A percentile compares a stretch with the other conserved stretches of the same genome.
Conservation (phyloP, 2,888 invertebrate genomes). For the Tortrix viridana region DNA sequence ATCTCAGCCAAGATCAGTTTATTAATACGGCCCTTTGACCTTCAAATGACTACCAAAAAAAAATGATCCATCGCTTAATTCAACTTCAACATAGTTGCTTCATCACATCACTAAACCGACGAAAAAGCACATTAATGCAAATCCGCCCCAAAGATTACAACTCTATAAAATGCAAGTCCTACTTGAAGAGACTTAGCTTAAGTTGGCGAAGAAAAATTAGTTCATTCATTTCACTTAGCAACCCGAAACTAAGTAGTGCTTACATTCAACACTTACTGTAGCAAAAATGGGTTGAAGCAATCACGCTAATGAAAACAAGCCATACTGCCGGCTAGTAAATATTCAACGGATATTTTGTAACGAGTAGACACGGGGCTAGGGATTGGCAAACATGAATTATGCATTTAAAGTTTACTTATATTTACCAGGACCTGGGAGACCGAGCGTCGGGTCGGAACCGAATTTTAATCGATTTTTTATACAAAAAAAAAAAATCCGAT, state of each 20-base stretch:
- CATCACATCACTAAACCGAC: background rate
- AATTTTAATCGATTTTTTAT: too few species aligned
- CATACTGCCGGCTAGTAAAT: slow-evolving; percentile 53
- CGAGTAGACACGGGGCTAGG: slow-evolving; percentile 37
- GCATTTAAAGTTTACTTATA: slow-evolving; percentile 7
- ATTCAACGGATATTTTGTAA: slow-evolving; percentile 51
- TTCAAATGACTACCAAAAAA: too few species aligned
- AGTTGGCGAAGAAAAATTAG: slow-evolving; percentile 17
- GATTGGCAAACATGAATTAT: slow-evolving; percentile 31
- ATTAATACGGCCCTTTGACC: too few species aligned
- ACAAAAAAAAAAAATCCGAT: too few species aligned
- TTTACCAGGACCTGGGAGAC: too few species aligned
- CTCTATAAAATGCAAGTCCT: slow-evolving; percentile 14
- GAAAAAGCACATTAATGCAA: slow-evolving; percentile 6
- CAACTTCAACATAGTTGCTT: too few species aligned
- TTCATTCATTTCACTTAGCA: slow-evolving; percentile 48
- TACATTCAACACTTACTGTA: slow-evolving; percentile 52
- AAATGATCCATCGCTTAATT: background rate
- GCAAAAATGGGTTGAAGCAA: slow-evolving; percentile 56
- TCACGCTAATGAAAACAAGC: slow-evolving; percentile 63
- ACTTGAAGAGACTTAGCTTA: slow-evolving; percentile 21
- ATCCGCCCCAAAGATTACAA: slow-evolving; percentile 20
- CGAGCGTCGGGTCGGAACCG: too few species aligned
- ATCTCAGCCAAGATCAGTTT: too few species aligned
- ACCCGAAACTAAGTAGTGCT: slow-evolving; percentile 48